Evolutionary conservation across 1,140 invertebrate genomes (phyloP).

Genomic region (Zaprionus inermis): DNA sequence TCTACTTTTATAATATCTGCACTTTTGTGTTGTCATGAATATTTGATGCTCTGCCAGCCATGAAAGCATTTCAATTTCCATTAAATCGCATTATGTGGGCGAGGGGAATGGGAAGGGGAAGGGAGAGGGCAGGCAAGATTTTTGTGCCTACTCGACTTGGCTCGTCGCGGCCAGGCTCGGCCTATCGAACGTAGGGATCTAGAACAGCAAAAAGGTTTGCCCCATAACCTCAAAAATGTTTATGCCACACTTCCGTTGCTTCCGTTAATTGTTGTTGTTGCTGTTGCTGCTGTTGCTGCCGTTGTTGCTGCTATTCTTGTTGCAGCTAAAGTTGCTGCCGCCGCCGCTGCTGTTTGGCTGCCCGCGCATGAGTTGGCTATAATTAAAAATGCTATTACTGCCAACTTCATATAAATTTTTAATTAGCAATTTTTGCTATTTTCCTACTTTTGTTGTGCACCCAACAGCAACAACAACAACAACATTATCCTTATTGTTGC

Average conservation of each 20-base stretch:
- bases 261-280: constrained; percentile 44
- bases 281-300: constrained; percentile 40
- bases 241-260: constrained; percentile 74
- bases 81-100: constrained; percentile 36
- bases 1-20: neutral
- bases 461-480: constrained; percentile 22
- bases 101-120: neutral
- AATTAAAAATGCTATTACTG: constrained; percentile 84
- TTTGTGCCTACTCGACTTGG: constrained; percentile 24
- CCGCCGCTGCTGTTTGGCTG: constrained; percentile 54
- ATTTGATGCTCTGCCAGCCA: constrained; percentile 5
- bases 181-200: constrained; percentile 34
- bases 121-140: constrained; percentile 15
- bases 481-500: constrained; percentile 33
- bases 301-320: constrained; percentile 22
- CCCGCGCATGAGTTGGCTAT: constrained; percentile 79
- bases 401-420: constrained; percentile 83
- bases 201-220: constrained; percentile 74
- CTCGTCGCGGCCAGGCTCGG: constrained; percentile 5
- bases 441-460: constrained; percentile 76
- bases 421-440: constrained; percentile 84
- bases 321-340: constrained; percentile 38
- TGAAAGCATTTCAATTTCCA: constrained; percentile 47
- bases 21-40: neutral
- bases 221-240: constrained; percentile 77